phyloP scores from a whole-genome alignment of 1,140 invertebrate species.

The Leucophenga varia region DNA sequence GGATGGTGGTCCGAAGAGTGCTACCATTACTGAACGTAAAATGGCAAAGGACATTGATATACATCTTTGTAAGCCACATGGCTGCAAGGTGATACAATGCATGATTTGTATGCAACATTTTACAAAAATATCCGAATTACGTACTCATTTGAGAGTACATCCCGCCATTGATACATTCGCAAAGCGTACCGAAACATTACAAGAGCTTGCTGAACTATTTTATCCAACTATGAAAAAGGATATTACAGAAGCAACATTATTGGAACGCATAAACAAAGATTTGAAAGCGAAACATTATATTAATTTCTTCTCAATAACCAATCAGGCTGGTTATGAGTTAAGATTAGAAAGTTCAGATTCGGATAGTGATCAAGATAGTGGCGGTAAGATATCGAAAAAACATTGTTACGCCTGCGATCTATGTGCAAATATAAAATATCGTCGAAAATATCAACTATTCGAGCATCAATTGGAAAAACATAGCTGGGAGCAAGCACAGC shows the following conservation, averaged over 20 bases:
- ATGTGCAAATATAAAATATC: slow-evolving; percentile 53
- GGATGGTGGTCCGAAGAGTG: too few relatives aligned
- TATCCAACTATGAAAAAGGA: too few relatives aligned
- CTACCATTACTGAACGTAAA: too few relatives aligned
- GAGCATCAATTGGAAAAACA: slow-evolving; percentile 14
- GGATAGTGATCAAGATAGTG: slow-evolving; percentile 28
- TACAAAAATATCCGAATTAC: slow-evolving; percentile 27
- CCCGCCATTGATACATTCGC: slow-evolving; percentile 30
- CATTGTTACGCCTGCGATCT: slow-evolving; percentile 39
- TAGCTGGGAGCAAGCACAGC: slow-evolving; percentile 11
- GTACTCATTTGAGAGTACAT: slow-evolving; percentile 27
- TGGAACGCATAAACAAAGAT: slow-evolving; percentile 28
- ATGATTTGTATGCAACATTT: slow-evolving; percentile 38
- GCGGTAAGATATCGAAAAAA: too few relatives aligned
- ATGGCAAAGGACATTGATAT: slow-evolving; percentile 20
- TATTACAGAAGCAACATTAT: slow-evolving; percentile 28
- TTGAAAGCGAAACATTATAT: slow-evolving; percentile 27
- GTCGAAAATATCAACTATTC: slow-evolving; percentile 25
- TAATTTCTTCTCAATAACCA: slow-evolving; percentile 42
- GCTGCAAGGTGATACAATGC: slow-evolving; percentile 37
- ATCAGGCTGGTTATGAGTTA: slow-evolving; percentile 40
- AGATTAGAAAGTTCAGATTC: slow-evolving; percentile 41
- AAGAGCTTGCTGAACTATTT: slow-evolving; percentile 38
- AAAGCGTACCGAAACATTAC: too few relatives aligned
- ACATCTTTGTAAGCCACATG: slow-evolving; percentile 36